A percentile compares a stretch with the other conserved stretches of the same genome.
Conservation (phyloP, 1,140 invertebrate genomes). For the Protaetia brevitarsis region DNA sequence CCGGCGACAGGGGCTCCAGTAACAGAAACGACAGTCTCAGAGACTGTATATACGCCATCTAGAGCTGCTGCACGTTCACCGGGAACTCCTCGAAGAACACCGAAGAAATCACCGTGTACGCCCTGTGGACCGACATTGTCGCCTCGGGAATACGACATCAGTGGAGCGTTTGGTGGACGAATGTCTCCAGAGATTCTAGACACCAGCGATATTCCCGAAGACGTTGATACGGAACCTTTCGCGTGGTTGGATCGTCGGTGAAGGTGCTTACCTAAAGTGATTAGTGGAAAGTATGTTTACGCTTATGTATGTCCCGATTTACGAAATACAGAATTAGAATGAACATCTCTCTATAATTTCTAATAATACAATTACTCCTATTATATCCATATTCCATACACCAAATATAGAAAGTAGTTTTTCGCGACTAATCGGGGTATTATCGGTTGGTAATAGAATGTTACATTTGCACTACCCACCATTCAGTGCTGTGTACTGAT, state of each 20-base stretch:
- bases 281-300: no score
- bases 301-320: not conserved
- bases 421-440: no score
- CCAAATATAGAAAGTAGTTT: no score
- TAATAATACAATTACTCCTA: no score
- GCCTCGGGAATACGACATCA: not conserved
- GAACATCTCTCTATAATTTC: no score
- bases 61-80: not conserved
- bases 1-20: not conserved
- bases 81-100: not conserved
- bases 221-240: slow-evolving; percentile 3
- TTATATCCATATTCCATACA: no score
- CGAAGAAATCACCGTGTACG: not conserved
- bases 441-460: no score
- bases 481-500: no score
- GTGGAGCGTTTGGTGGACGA: not conserved
- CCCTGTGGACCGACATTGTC: not conserved
- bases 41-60: not conserved
- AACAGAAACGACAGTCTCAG: not conserved
- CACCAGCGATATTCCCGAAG: slow-evolving; percentile 15
- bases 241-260: not conserved
- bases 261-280: not conserved
- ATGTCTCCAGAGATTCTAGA: not conserved
- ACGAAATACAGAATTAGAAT: not conserved
- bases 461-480: no score